Conservation (phyloP, 2,113 vertebrate species). For the Coracopsis vasa region DNA sequence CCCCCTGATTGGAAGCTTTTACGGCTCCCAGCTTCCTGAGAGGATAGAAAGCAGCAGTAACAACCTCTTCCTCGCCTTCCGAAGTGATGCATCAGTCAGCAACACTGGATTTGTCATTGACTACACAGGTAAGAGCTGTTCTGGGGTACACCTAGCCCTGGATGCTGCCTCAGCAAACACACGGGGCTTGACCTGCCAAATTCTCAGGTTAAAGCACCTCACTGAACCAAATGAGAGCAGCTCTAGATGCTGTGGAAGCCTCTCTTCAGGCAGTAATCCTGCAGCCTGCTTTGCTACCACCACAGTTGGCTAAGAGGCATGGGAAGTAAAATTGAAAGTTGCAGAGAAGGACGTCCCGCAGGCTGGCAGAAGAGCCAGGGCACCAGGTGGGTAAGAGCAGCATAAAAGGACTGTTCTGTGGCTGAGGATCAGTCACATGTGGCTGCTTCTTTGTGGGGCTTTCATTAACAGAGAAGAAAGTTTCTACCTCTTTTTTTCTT, state of each 20-base stretch:
- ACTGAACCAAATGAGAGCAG: rapidly evolving
- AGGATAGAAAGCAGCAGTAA: constrained; percentile 96
- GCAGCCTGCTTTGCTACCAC: not conserved
- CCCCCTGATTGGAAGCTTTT: constrained; percentile 93
- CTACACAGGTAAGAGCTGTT: constrained; percentile 83
- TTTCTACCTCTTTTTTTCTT: not conserved
- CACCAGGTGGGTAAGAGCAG: not conserved
- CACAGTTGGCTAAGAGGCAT: rapidly evolving
- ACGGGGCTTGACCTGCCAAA: not conserved
- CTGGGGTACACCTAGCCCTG: rapidly evolving
- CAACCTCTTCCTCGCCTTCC: constrained; percentile 94
- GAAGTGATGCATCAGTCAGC: constrained; percentile 94
- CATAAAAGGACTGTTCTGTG: not conserved
- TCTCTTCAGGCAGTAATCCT: not conserved
- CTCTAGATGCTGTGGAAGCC: rapidly evolving
- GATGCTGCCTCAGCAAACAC: not conserved
- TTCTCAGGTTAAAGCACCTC: not conserved
- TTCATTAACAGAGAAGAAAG: not conserved
- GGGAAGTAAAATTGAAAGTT: not conserved
- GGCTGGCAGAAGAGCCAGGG: not conserved
- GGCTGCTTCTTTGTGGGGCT: not conserved
- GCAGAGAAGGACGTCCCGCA: not conserved
- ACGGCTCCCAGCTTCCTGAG: constrained; percentile 87
- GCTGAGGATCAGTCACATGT: not conserved
- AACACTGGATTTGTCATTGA: constrained; percentile 92